These are phyloP conservation scores for Chydorus sphaericus DNA, from an alignment of 2,888 invertebrate species.

Conservation along the genomic window DNA sequence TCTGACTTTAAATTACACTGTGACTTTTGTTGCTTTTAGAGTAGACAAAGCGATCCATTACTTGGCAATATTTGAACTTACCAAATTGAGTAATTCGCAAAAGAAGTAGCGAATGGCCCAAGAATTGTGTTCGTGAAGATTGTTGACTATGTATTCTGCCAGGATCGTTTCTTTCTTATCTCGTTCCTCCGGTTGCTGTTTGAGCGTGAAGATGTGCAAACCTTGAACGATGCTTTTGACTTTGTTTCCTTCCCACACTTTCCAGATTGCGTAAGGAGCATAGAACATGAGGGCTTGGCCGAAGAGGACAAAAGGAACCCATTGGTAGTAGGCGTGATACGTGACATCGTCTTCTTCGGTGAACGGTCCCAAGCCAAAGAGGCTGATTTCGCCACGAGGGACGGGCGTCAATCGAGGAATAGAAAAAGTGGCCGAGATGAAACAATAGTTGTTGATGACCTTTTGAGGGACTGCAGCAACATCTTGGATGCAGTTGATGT, in stretches of 20 bases:
- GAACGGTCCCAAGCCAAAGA: constrained; percentile 15
- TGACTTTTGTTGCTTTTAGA: no score
- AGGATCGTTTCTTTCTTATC: constrained; percentile 17
- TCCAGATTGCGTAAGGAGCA: constrained; percentile 26
- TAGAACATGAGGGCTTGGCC: constrained; percentile 27
- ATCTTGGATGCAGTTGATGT: constrained; percentile 23
- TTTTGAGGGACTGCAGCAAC: constrained; percentile 18
- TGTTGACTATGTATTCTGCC: constrained; percentile 22
- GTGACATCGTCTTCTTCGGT: constrained; percentile 22
- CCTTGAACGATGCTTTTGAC: constrained; percentile 76
- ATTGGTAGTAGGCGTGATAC: constrained; percentile 36
- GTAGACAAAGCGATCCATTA: no score
- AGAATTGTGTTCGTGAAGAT: constrained; percentile 21
- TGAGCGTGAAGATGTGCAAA: constrained; percentile 40
- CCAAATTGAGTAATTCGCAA: constrained; percentile 25
- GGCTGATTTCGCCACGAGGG: constrained; percentile 1
- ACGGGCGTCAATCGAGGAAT: constrained; percentile 18
- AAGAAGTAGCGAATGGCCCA: constrained; percentile 23
- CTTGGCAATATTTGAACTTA: no score
- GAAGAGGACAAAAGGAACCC: constrained; percentile 29
- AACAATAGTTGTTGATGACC: constrained; percentile 22
- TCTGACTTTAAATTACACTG: no score
- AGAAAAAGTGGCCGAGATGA: constrained; percentile 22
- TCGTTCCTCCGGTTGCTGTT: constrained; percentile 38
- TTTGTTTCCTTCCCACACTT: constrained; percentile 23